Evolutionary conservation across 2,888 invertebrate species (phyloP), one percentile per base, ranked within the genome.

Genomic region (Dryocosmus kuriphilus): DNA sequence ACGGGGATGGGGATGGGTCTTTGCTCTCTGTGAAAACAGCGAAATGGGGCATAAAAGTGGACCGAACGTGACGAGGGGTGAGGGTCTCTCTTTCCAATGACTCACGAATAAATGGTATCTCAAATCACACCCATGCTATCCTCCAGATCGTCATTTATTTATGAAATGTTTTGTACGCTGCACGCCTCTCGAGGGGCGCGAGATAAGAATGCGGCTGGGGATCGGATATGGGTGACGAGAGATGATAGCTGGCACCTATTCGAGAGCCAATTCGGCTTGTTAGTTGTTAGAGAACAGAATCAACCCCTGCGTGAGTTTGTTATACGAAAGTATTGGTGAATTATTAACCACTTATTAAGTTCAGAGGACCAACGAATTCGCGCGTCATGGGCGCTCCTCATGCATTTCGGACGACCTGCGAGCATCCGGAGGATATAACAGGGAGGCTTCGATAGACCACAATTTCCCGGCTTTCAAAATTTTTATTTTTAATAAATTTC

Each of bases 51-150:
- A 71, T 71, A 71, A 51, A 71, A 71, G 71, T 71, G 51, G 71
- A 71, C 51, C 14, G 71, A 71, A 71, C 71, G 41, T 55, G 74
- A 67, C 60, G 81, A 74, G 77, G 79, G 81, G 79, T 76, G 80
- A 80, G 83, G 83, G 81, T 80, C 80, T 78, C 77, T 74, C n/a
- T 79, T 74, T 60, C 76, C 76, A 78, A 74, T 81, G 83, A 83
- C 74, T 83, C 83, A 83, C 79, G 79, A 63, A 63, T 46, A 74
- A 71, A 60, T 75, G 74, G n/a, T 74, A 75, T 75, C 78, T 79
- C 80, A 67, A 81, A 81, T 82, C 82, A 79, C 81, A 80, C 81
- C 83, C 81, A 78, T 80, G 78, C 78, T 79, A 80, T 75, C 51
- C 63, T 63, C 46, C 77, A 35, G 78, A 35, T 30, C 76, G 80